Conservation (phyloP, 1,140 invertebrate species). For the Elymnias hypermnestra region DNA sequence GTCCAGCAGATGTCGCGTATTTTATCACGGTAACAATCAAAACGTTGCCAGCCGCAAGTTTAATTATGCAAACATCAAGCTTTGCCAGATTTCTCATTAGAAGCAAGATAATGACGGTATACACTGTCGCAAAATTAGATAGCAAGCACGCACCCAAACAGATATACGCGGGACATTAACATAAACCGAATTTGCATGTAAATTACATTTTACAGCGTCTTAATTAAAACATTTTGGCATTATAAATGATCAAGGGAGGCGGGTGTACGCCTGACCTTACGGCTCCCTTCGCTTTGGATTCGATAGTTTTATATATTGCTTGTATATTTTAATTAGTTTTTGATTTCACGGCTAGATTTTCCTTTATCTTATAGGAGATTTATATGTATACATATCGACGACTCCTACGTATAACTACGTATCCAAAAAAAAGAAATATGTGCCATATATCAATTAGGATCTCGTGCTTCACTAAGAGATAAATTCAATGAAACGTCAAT, state of each 20-base stretch:
- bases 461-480: too few species aligned
- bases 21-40: constrained; percentile 70
- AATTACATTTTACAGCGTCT: constrained; percentile 78
- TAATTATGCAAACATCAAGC: constrained; percentile 75
- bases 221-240: constrained; percentile 79
- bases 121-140: constrained; percentile 75
- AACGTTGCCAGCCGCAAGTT: constrained; percentile 65
- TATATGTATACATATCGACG: too few species aligned
- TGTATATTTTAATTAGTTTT: background rate
- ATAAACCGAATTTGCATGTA: constrained; percentile 78
- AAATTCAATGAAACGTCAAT: too few species aligned
- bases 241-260: constrained; percentile 75
- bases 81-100: constrained; percentile 75
- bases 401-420: too few species aligned
- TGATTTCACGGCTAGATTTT: too few species aligned
- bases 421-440: too few species aligned
- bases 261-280: constrained; percentile 56
- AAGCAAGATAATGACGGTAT: constrained; percentile 73
- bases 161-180: constrained; percentile 76
- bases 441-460: too few species aligned
- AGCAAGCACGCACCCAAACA: constrained; percentile 73
- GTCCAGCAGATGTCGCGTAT: constrained; percentile 42
- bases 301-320: constrained; percentile 57
- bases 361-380: too few species aligned
- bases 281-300: constrained; percentile 32